Evolutionary conservation across 2,888 invertebrate species (phyloP), one percentile per base, ranked within the genome.

Genomic region (Panopea generosa): DNA sequence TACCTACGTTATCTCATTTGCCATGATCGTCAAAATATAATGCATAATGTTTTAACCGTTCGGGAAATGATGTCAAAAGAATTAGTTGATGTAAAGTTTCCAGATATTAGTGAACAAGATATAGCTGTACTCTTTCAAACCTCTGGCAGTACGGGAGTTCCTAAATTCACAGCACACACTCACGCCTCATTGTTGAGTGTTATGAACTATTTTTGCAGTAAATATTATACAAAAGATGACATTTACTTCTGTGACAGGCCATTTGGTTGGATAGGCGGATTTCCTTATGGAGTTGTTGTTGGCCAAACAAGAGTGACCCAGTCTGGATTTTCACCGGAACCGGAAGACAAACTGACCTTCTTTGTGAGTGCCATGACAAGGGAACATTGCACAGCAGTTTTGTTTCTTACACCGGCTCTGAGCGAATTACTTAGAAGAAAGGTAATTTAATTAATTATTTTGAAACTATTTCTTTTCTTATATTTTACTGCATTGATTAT

Each of bases 141-240:
- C 16, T 76, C 76, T 2, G 71, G 76, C 9, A 76, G 76, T 29
- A 76, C 71, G 2, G 76, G 76, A 6, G 57, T 67, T 1, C 76
- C 76, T 24, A 76, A 76, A 26, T 27, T 67, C 1, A 33, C 71
- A 2, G 45, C 62, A 4, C 67, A 62, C n/a, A 57, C 57, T 3
- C 57, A 67, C 22, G 14, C 9, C 16, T 16, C 20, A 9, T 49
- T 49, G 14, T 49, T 49, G 18, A 18, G 7, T 9, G n/a, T 14
- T 9, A 18, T 14, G 40, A 7, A 11, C 7, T 40, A 40, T 16
- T 7, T 7, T 16, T 40, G 40, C 40, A n/a, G n/a, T n/a, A n/a
- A n/a, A n/a, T n/a, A n/a, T n/a, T n/a, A n/a, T n/a, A n/a, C n/a
- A n/a, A 16, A 40, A 7, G 40, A 40, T 16, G 40, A 16, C 40